phyloP scores from a whole-genome alignment of 2,797 vertebrate species.

The Sphenodon punctatus region DNA sequence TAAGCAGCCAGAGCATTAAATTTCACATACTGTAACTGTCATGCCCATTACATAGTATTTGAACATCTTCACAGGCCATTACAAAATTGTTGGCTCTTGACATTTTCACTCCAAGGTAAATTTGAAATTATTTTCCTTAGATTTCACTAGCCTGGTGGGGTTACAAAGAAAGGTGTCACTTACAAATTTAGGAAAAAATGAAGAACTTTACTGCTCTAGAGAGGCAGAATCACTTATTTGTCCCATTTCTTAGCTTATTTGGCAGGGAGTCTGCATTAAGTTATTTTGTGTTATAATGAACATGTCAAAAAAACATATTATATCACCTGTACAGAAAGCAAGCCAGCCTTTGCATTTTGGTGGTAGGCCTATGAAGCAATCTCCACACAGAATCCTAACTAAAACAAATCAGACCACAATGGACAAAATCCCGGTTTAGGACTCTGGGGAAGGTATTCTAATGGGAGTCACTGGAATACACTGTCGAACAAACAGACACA shows the following conservation, averaged over 20 bases:
- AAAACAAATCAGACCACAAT: not conserved
- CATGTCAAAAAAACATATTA: not conserved
- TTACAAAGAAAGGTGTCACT: not conserved
- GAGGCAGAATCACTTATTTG: not conserved
- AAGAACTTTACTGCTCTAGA: slow-evolving; percentile 20
- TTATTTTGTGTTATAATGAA: not conserved
- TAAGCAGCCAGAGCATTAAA: slow-evolving; percentile 85
- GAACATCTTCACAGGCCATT: slow-evolving; percentile 52
- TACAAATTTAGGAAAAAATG: not conserved
- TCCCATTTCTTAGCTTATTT: not conserved
- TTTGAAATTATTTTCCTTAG: slow-evolving; percentile 31
- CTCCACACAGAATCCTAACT: not conserved
- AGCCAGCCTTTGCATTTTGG: not conserved
- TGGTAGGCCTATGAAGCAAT: not conserved
- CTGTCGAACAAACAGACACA: not conserved
- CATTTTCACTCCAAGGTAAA: slow-evolving; percentile 29
- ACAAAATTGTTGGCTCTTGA: slow-evolving; percentile 54
- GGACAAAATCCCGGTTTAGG: not conserved
- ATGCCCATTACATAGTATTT: slow-evolving; percentile 66
- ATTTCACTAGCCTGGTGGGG: slow-evolving; percentile 10
- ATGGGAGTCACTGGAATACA: not conserved
- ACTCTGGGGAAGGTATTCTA: not conserved
- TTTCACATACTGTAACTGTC: slow-evolving; percentile 75
- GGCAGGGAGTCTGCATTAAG: not conserved
- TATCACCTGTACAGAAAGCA: not conserved